These are phyloP conservation scores for Elanoides forficatus DNA, from an alignment of 2,113 vertebrate genomes.

Conservation along the genomic window DNA sequence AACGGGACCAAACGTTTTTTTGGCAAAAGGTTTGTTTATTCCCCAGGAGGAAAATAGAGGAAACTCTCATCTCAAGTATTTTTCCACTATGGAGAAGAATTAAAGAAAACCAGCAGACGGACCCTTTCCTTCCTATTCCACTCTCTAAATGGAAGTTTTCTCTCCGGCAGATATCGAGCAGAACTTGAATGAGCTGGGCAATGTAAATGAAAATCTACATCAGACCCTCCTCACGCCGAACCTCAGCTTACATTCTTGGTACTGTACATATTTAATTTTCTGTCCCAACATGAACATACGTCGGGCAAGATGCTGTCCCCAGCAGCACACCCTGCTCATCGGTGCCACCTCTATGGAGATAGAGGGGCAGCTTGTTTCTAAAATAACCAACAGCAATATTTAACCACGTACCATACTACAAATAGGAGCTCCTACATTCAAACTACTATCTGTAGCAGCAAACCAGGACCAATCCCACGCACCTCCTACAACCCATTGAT, in stretches of 20 bases:
- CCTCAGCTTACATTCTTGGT: not conserved
- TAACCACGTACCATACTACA: not conserved
- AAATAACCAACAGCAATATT: not conserved
- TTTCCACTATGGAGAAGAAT: not conserved
- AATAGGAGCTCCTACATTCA: not conserved
- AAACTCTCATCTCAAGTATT: not conserved
- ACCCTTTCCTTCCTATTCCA: constrained; percentile 7
- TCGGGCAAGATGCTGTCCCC: not conserved
- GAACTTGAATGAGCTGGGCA: not conserved
- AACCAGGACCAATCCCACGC: not conserved
- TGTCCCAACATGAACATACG: not conserved
- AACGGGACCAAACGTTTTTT: not conserved
- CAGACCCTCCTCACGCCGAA: rapidly evolving
- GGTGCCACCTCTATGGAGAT: not conserved
- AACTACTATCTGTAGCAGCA: not conserved
- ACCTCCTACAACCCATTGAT: not conserved
- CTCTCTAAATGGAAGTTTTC: not conserved
- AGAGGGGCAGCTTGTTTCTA: not conserved
- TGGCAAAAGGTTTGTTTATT: constrained; percentile 45
- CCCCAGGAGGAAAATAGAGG: not conserved
- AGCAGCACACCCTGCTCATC: not conserved
- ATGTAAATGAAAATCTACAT: not conserved
- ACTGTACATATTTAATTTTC: not conserved
- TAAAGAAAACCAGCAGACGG: not conserved
- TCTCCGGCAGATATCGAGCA: not conserved